Conservation (phyloP, 2,888 invertebrate genomes). For the Drosophila seclusa region DNA sequence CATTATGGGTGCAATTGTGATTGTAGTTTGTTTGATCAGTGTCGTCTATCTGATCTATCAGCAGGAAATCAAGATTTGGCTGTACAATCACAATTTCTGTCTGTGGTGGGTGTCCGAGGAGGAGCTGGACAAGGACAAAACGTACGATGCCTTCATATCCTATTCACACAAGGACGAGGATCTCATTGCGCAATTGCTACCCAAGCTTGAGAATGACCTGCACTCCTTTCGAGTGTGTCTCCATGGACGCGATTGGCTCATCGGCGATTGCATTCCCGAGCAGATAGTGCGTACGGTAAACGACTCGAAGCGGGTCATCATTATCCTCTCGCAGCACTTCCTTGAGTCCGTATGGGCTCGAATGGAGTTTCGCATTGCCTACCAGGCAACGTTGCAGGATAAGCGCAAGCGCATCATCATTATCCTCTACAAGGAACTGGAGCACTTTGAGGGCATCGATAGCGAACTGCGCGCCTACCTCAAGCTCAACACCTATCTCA, state of each 20-base stretch:
- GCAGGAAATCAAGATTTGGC: constrained; percentile 88
- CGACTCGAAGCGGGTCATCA: constrained; percentile 88
- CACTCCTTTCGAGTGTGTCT: constrained; percentile 89
- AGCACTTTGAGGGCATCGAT: constrained; percentile 87
- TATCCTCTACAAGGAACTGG: constrained; percentile 89
- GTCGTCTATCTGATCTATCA: constrained; percentile 86
- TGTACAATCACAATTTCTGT: constrained; percentile 87
- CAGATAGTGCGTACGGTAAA: constrained; percentile 89
- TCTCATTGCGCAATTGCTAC: constrained; percentile 88
- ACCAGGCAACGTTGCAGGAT: constrained; percentile 89
- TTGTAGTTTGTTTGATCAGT: constrained; percentile 81
- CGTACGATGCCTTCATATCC: constrained; percentile 91
- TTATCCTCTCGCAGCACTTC: constrained; percentile 89
- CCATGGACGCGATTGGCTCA: constrained; percentile 90
- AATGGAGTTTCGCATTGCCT: constrained; percentile 90
- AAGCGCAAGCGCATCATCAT: constrained; percentile 89
- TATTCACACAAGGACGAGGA: constrained; percentile 91
- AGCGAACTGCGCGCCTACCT: constrained; percentile 89
- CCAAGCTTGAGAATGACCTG: constrained; percentile 88
- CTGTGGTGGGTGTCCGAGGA: constrained; percentile 88
- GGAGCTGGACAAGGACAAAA: constrained; percentile 87
- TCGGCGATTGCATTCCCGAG: constrained; percentile 89
- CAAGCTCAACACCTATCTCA: constrained; percentile 90
- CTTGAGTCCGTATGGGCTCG: constrained; percentile 90
- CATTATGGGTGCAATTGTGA: constrained; percentile 85